A percentile compares a stretch with the other conserved stretches of the same genome.
phyloP scores from a whole-genome alignment of 2,888 invertebrate species.

The Allolobophora icterica region DNA sequence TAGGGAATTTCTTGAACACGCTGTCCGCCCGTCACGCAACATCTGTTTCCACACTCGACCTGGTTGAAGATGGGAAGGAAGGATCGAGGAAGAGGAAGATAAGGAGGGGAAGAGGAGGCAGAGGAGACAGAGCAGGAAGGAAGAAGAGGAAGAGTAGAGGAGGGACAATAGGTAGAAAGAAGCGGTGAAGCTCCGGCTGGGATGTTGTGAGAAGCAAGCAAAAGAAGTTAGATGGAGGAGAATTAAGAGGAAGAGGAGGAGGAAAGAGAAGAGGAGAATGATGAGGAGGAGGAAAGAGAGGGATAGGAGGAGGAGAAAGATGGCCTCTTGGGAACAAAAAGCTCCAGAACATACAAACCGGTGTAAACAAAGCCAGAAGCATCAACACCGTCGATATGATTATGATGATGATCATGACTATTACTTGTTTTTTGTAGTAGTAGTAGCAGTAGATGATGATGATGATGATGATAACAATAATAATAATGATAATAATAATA shows the following conservation, averaged over 20 bases:
- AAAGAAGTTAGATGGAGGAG: neutral
- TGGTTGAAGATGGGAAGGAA: neutral
- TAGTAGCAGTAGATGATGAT: too few species aligned
- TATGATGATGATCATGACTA: too few species aligned
- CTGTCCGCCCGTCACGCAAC: neutral
- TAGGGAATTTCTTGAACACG: constrained; percentile 14
- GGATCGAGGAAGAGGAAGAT: neutral
- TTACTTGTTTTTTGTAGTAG: too few species aligned
- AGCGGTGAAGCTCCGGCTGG: neutral
- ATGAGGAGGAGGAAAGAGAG: too few species aligned
- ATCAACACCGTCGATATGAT: too few species aligned
- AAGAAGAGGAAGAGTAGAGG: neutral
- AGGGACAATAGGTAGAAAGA: neutral
- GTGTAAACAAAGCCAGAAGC: neutral
- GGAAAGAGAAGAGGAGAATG: neutral
- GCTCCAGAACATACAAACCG: neutral
- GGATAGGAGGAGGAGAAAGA: too few species aligned
- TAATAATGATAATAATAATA: too few species aligned
- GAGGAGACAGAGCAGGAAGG: neutral
- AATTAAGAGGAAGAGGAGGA: neutral
- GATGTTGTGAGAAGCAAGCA: too few species aligned
- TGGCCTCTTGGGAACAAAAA: neutral
- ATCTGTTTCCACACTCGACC: neutral
- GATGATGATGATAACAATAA: too few species aligned
- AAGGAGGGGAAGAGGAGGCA: neutral